These are phyloP conservation scores for Callorhinus ursinus DNA, from an alignment of 2,113 vertebrate species.

Conservation along the genomic window DNA sequence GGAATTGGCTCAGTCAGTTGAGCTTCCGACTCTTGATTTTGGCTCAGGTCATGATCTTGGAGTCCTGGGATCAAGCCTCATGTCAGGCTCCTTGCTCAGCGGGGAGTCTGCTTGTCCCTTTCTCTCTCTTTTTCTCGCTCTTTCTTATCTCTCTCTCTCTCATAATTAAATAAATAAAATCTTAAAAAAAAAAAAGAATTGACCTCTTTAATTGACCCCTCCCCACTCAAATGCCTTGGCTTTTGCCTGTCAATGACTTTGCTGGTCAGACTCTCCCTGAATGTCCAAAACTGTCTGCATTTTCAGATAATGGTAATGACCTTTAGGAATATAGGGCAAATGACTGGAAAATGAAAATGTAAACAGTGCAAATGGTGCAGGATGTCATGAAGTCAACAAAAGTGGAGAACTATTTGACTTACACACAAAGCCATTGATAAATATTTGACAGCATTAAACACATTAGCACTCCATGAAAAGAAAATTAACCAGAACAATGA, in stretches of 20 bases:
- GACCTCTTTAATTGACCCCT: background rate
- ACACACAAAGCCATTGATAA: background rate
- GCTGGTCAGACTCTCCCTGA: background rate
- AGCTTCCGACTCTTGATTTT: background rate
- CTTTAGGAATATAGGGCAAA: constrained; percentile 12
- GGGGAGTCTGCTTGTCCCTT: background rate
- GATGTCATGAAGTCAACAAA: background rate
- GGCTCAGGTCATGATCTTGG: background rate
- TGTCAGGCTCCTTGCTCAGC: background rate
- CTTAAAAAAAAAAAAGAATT: background rate
- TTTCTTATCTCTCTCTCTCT: background rate
- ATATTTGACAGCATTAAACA: background rate
- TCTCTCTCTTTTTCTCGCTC: background rate
- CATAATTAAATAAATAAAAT: background rate
- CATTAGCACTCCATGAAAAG: background rate
- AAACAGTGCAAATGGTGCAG: background rate
- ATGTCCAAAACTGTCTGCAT: background rate
- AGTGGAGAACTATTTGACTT: background rate
- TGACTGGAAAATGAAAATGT: background rate
- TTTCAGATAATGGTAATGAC: background rate
- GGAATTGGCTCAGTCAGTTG: background rate
- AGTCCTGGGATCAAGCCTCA: background rate
- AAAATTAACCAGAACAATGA: background rate
- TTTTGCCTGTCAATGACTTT: background rate
- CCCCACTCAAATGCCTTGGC: background rate